A percentile compares a stretch with the other conserved stretches of the same genome.
These are phyloP conservation scores for Pterobdella sp. DNA, from an alignment of 2,888 invertebrate genomes.

Conservation along the genomic window DNA sequence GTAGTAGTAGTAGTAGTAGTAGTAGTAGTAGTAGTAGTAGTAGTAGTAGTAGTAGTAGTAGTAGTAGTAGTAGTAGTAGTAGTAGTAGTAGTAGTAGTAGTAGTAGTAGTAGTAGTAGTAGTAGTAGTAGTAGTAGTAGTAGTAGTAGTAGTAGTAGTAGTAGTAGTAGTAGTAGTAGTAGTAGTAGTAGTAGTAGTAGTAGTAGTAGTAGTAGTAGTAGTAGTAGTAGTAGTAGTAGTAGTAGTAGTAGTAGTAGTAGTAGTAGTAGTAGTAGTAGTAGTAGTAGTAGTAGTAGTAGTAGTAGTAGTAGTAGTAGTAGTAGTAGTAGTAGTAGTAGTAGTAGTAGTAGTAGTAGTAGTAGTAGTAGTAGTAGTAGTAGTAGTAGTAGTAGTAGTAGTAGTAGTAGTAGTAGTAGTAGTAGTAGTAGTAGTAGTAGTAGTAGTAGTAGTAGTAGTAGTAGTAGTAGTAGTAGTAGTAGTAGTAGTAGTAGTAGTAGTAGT, in stretches of 20 bases:
- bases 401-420: conserved; percentile 8
- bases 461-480: conserved; percentile 8
- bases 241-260: conserved; percentile 8
- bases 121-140: conserved; percentile 9
- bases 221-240: conserved; percentile 8
- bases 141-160: conserved; percentile 8
- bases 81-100: conserved; percentile 8
- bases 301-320: conserved; percentile 8
- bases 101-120: conserved; percentile 8
- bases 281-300: conserved; percentile 8
- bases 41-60: conserved; percentile 8
- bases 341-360: conserved; percentile 8
- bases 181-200: conserved; percentile 8
- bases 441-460: conserved; percentile 8
- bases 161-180: conserved; percentile 8
- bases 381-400: conserved; percentile 8
- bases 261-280: conserved; percentile 9
- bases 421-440: conserved; percentile 8
- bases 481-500: conserved; percentile 9
- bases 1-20: conserved; percentile 8
- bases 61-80: conserved; percentile 8
- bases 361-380: conserved; percentile 8
- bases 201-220: conserved; percentile 8
- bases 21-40: conserved; percentile 8
- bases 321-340: conserved; percentile 8